A percentile compares a stretch with the other conserved stretches of the same genome.
These are phyloP conservation scores for Hymenochirus boettgeri DNA, from an alignment of 2,113 vertebrate genomes.

Conservation along the genomic window DNA sequence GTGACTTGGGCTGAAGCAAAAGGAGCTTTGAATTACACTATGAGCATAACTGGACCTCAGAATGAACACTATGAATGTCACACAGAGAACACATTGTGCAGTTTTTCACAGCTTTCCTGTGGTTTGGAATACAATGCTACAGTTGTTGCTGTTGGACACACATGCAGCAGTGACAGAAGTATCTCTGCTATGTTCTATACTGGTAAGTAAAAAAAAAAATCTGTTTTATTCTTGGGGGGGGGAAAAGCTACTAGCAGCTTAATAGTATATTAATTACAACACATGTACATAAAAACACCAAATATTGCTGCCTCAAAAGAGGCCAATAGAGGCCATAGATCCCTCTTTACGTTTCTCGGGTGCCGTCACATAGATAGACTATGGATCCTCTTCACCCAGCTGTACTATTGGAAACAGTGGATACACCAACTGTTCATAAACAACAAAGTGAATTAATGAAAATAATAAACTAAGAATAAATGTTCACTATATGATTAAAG, in stretches of 20 bases:
- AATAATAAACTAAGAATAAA: no score
- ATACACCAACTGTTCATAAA: no score
- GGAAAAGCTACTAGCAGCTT: slow-evolving; percentile 51
- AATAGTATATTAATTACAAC: no score
- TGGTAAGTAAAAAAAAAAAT: slow-evolving; percentile 53
- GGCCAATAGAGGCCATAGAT: no score
- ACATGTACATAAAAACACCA: no score
- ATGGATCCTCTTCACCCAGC: no score
- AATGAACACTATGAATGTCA: slow-evolving; percentile 46
- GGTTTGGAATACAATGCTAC: slow-evolving; percentile 61
- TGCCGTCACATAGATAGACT: no score
- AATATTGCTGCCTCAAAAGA: no score
- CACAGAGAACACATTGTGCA: slow-evolving; percentile 48
- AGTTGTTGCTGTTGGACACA: slow-evolving; percentile 49
- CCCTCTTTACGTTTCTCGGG: no score
- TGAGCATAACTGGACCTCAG: slow-evolving; percentile 45
- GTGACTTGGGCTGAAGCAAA: slow-evolving; percentile 55
- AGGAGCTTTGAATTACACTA: slow-evolving; percentile 57
- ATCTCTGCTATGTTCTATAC: slow-evolving; percentile 45
- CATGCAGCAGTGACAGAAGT: slow-evolving; percentile 55
- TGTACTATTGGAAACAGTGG: no score
- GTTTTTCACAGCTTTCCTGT: slow-evolving; percentile 53
- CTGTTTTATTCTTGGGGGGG: slow-evolving; percentile 60
- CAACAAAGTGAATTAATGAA: no score
- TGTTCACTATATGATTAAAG: no score